phyloP scores from a whole-genome alignment of 2,797 vertebrate species.

The Arrhamphus sclerolepis region DNA sequence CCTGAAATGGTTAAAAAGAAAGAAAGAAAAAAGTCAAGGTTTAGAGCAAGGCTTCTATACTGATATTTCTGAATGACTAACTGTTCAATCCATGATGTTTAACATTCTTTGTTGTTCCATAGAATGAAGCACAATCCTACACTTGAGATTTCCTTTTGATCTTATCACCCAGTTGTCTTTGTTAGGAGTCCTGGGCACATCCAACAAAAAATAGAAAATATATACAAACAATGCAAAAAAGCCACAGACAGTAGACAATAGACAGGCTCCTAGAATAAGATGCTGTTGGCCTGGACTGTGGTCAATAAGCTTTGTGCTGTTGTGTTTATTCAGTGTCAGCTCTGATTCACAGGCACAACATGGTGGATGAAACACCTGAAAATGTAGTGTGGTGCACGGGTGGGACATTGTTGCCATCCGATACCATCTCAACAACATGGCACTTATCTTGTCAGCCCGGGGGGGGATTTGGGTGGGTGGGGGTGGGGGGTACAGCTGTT shows the following conservation, averaged over 20 bases:
- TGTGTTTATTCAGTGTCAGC: conserved; percentile 66
- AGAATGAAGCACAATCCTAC: conserved; percentile 57
- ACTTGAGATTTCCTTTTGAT: conserved; percentile 55
- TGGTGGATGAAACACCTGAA: conserved; percentile 69
- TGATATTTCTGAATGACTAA: conserved; percentile 42
- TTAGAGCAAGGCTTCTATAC: conserved; percentile 24
- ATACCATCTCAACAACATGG: conserved; percentile 73
- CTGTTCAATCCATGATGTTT: conserved; percentile 36
- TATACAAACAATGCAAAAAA: background rate
- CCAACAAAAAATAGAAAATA: conserved; percentile 10
- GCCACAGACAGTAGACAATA: too few species aligned
- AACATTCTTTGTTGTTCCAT: conserved; percentile 30
- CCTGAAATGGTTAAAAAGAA: background rate
- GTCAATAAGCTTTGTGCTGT: conserved; percentile 71
- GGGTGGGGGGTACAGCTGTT: conserved; percentile 77
- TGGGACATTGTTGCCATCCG: conserved; percentile 70
- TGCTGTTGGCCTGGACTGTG: background rate
- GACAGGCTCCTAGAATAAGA: too few species aligned
- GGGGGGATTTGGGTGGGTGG: conserved; percentile 56
- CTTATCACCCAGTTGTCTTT: conserved; percentile 76
- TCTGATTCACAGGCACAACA: conserved; percentile 76
- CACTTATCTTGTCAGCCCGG: conserved; percentile 63
- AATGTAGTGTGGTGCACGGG: conserved; percentile 62
- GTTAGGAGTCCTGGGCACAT: conserved; percentile 35
- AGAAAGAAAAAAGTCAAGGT: conserved; percentile 16